Evolutionary conservation across 2,113 vertebrate genomes (phyloP).

Genomic region (Mystacornis crossleyi): DNA sequence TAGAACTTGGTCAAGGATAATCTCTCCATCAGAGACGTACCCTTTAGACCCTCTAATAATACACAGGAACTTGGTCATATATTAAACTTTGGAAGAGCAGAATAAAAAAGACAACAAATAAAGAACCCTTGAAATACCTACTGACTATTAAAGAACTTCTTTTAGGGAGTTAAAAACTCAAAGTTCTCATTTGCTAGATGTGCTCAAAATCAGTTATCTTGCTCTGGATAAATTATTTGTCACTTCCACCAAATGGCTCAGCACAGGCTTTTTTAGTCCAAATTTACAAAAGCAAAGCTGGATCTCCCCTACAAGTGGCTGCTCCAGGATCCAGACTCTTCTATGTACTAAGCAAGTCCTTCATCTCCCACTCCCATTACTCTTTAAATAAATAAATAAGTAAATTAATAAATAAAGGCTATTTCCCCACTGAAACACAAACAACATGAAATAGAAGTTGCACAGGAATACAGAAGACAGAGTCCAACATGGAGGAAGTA

Average conservation of each 20-base stretch:
- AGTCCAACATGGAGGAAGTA: not conserved
- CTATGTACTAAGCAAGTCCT: not conserved
- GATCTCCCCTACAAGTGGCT: not conserved
- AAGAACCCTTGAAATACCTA: accelerated
- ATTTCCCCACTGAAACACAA: not conserved
- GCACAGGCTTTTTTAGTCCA: not conserved
- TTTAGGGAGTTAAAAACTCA: not conserved
- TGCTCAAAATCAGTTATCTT: not conserved
- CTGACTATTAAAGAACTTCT: not conserved
- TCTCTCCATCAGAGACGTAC: not conserved
- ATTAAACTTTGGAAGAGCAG: not conserved
- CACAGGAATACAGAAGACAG: not conserved
- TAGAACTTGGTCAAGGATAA: not conserved
- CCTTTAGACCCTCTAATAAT: not conserved
- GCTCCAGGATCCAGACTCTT: not conserved
- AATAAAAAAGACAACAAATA: not conserved
- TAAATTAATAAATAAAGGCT: not conserved
- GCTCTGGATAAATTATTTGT: not conserved
- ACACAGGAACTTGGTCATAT: not conserved
- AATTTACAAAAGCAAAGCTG: not conserved
- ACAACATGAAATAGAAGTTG: not conserved
- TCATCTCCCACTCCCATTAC: not conserved
- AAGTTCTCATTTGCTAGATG: not conserved
- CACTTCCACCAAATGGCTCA: not conserved
- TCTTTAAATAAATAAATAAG: not conserved